Conservation (phyloP, 2,797 vertebrate genomes). For the Bryconaethiops microstoma region DNA sequence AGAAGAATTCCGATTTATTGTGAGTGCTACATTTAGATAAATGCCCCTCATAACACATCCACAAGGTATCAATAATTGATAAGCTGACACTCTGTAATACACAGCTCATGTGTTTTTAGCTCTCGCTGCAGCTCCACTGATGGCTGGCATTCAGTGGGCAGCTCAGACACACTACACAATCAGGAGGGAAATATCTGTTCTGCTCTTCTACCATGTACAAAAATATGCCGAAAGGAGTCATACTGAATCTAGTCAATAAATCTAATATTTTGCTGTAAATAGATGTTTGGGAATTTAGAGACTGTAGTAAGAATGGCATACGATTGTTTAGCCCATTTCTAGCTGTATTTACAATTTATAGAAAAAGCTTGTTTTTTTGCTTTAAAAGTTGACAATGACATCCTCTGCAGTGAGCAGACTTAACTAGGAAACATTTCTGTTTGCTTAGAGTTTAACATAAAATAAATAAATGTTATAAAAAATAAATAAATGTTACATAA, state of each 20-base stretch:
- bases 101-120: slow-evolving; percentile 8
- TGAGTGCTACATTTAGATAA: slow-evolving; percentile 17
- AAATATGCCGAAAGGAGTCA: neutral
- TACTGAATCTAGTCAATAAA: neutral
- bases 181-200: neutral
- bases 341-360: no score
- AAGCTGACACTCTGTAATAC: slow-evolving; percentile 26
- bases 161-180: slow-evolving; percentile 1
- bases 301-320: neutral
- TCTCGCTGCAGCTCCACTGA: neutral
- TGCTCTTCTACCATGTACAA: neutral
- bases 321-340: neutral
- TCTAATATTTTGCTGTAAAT: neutral
- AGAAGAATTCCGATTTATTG: slow-evolving; percentile 3
- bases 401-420: no score
- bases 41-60: slow-evolving; percentile 18
- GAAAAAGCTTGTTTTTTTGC: no score
- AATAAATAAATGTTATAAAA: no score
- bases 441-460: no score
- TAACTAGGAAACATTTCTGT: no score
- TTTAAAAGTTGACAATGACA: no score
- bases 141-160: slow-evolving; percentile 1
- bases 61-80: slow-evolving; percentile 39
- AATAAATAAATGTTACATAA: no score
- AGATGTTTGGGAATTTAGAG: neutral